phyloP scores from a whole-genome alignment of 2,113 vertebrate species.

The Phyllopteryx taeniolatus region DNA sequence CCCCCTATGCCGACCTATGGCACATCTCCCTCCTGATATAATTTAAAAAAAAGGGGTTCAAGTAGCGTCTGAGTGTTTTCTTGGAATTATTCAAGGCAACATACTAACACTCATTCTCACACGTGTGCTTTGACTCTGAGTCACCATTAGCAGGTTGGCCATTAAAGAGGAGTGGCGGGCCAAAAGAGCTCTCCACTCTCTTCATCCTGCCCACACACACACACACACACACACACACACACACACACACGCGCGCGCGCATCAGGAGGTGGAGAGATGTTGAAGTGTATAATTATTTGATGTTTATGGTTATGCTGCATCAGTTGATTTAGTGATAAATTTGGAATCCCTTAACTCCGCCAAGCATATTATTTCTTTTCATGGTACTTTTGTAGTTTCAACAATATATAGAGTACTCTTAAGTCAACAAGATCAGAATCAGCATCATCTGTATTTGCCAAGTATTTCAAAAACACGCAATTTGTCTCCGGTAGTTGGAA shows the following conservation, averaged over 20 bases:
- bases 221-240: constrained; percentile 29
- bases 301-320: constrained; percentile 40
- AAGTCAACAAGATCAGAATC: no score
- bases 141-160: constrained; percentile 38
- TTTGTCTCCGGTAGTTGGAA: no score
- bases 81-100: constrained; percentile 27
- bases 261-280: constrained; percentile 35
- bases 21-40: constrained; percentile 18
- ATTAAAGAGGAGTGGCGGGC: constrained; percentile 53
- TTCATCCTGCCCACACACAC: constrained; percentile 24
- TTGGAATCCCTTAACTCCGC: not conserved
- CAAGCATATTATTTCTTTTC: not conserved
- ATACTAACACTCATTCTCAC: constrained; percentile 12
- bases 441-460: no score
- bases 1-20: constrained; percentile 6
- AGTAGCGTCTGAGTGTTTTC: constrained; percentile 51
- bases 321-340: constrained; percentile 20
- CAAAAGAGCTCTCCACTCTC: constrained; percentile 57
- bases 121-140: constrained; percentile 10
- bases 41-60: constrained; percentile 18
- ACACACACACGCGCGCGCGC: constrained; percentile 24
- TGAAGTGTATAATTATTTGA: constrained; percentile 60
- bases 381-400: no score
- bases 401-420: no score
- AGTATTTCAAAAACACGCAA: no score